phyloP scores from a whole-genome alignment of 2,113 vertebrate species.

The Amphilophus citrinellus region DNA sequence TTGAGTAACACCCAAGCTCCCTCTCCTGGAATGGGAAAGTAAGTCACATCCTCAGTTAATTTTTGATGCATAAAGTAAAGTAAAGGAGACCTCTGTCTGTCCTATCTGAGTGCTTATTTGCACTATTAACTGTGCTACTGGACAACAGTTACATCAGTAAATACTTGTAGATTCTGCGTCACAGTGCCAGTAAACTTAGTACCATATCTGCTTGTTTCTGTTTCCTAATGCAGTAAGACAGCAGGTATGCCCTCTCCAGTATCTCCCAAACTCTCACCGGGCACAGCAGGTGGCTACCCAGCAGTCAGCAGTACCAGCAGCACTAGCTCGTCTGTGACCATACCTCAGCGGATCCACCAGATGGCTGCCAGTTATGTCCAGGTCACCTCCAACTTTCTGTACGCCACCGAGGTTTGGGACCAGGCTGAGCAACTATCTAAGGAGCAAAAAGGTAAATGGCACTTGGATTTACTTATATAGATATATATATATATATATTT shows the following conservation, averaged over 20 bases:
- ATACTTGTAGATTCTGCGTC: not conserved
- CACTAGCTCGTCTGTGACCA: slow-evolving; percentile 93
- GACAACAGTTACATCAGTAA: not conserved
- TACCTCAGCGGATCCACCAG: slow-evolving; percentile 98
- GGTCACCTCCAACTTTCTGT: slow-evolving; percentile 98
- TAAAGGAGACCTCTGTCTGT: not conserved
- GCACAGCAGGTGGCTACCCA: slow-evolving; percentile 91
- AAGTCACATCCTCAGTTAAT: slow-evolving; percentile 61
- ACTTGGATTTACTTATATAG: not conserved
- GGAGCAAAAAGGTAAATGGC: slow-evolving; percentile 91
- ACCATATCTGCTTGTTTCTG: not conserved
- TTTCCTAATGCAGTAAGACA: slow-evolving; percentile 85
- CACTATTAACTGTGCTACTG: not conserved
- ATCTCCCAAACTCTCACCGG: slow-evolving; percentile 96
- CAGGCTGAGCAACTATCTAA: slow-evolving; percentile 96
- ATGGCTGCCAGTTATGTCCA: slow-evolving; percentile 99
- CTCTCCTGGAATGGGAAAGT: slow-evolving; percentile 98
- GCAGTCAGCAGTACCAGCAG: slow-evolving; percentile 89
- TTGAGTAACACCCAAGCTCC: slow-evolving; percentile 98
- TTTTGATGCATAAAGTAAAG: not conserved
- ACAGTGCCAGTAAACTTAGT: not conserved
- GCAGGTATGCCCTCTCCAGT: slow-evolving; percentile 97
- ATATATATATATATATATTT: no score
- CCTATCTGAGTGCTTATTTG: not conserved
- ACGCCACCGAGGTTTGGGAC: slow-evolving; percentile 98